Conservation (phyloP, 2,888 invertebrate species). For the Pilophorus perplexus region DNA sequence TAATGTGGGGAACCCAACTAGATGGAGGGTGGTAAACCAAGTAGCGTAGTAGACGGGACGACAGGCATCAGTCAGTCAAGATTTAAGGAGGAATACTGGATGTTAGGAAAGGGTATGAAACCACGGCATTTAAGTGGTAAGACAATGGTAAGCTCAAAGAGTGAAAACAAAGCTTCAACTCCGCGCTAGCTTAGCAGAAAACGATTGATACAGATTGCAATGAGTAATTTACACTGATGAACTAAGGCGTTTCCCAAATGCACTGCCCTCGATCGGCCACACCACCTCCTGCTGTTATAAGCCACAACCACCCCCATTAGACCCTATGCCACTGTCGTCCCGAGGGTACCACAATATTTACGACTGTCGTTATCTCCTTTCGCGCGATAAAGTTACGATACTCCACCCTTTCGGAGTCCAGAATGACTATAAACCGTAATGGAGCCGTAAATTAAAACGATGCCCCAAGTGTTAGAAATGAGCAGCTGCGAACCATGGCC, state of each 20-base stretch:
- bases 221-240: background rate
- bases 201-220: no score
- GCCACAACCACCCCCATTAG: conserved; percentile 6
- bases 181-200: no score
- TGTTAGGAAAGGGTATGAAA: background rate
- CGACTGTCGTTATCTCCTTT: conserved; percentile 27
- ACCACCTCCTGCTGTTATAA: background rate
- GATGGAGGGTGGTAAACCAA: background rate
- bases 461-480: conserved; percentile 1
- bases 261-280: background rate
- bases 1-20: background rate
- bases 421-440: conserved; percentile 25
- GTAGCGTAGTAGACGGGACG: background rate
- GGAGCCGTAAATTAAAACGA: conserved; percentile 25
- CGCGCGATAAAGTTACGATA: conserved; percentile 26
- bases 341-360: conserved; percentile 20
- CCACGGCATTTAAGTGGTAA: no score
- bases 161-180: no score
- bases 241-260: background rate
- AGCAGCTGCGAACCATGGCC: conserved; percentile 6
- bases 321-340: conserved; percentile 8
- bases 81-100: no score
- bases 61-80: background rate
- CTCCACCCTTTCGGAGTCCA: background rate
- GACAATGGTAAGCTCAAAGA: no score